Percentiles rank a stretch among this genome's conserved stretches.
Evolutionary conservation across 2,888 invertebrate species (phyloP).

Genomic region (Apodemia zela): DNA sequence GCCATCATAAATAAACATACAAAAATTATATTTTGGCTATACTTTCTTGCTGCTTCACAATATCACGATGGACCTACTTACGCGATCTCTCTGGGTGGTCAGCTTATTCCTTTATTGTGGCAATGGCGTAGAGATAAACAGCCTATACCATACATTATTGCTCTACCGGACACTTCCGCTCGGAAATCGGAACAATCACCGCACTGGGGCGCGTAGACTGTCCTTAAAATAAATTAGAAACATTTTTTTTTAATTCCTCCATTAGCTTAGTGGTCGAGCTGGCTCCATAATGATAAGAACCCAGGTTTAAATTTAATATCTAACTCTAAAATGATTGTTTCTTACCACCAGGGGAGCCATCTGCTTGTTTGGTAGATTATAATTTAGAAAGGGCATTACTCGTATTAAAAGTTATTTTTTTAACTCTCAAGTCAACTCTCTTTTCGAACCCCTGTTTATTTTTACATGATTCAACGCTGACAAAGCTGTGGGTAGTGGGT

Average conservation of each 20-base stretch:
- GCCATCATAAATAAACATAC: neutral
- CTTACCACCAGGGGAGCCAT: neutral
- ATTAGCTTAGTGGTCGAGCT: neutral
- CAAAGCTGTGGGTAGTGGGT: too few relatives aligned
- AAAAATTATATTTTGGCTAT: conserved; percentile 21
- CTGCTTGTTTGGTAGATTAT: too few relatives aligned
- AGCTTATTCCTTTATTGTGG: conserved; percentile 41
- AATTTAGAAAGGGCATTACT: too few relatives aligned
- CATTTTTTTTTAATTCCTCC: conserved; percentile 20
- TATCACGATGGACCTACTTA: conserved; percentile 45
- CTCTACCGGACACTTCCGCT: conserved; percentile 61
- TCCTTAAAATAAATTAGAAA: conserved; percentile 26
- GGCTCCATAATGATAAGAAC: too few relatives aligned
- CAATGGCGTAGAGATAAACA: conserved; percentile 48
- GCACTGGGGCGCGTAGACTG: conserved; percentile 21
- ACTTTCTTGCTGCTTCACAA: conserved; percentile 46
- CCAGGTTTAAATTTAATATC: neutral
- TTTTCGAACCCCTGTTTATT: too few relatives aligned
- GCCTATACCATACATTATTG: conserved; percentile 41
- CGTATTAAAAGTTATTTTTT: too few relatives aligned
- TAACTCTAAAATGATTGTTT: neutral
- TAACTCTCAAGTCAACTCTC: too few relatives aligned
- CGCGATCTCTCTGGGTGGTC: conserved; percentile 70
- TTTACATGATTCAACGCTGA: too few relatives aligned
- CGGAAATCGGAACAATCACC: conserved; percentile 50